Percentiles rank a stretch among this genome's conserved stretches.
phyloP scores from a whole-genome alignment of 2,888 invertebrate species.

The Leptinotarsa peninsularis region DNA sequence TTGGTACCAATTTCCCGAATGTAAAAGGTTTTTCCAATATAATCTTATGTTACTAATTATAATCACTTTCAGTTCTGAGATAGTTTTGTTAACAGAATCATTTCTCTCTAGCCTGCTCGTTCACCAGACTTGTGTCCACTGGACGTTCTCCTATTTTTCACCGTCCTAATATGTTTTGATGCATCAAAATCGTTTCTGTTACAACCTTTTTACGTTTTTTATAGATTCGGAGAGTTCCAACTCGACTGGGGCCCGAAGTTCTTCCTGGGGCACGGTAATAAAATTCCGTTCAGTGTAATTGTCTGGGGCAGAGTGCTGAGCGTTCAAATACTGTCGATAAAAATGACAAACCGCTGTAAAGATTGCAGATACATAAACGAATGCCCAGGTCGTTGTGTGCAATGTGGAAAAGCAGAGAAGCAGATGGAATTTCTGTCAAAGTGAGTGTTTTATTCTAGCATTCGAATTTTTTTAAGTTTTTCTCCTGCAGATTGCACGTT shows the following conservation, averaged over 20 bases:
- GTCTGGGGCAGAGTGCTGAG: slow-evolving; percentile 38
- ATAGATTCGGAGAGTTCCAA: slow-evolving; percentile 34
- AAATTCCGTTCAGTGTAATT: slow-evolving; percentile 37
- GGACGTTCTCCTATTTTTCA: no score
- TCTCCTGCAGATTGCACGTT: slow-evolving; percentile 29
- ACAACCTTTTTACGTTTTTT: not conserved
- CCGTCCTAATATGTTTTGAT: no score
- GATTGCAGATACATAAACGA: slow-evolving; percentile 20
- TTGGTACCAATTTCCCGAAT: not conserved
- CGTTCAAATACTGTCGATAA: slow-evolving; percentile 35
- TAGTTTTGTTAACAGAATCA: no score
- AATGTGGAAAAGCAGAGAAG: slow-evolving; percentile 12
- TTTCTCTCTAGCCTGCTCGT: no score
- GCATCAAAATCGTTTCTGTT: not conserved
- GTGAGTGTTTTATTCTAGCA: slow-evolving; percentile 17
- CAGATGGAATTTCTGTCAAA: slow-evolving; percentile 22
- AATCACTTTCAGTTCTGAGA: no score
- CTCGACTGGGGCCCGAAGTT: slow-evolving; percentile 35
- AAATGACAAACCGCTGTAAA: slow-evolving; percentile 28
- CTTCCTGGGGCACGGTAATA: slow-evolving; percentile 37
- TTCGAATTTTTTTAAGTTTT: not conserved
- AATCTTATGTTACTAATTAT: no score
- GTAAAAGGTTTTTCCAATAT: not conserved
- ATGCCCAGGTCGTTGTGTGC: slow-evolving; percentile 8
- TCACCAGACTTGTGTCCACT: no score